Evolutionary conservation across 2,797 vertebrate species (phyloP).

Genomic region (Arctocebus calabarensis): DNA sequence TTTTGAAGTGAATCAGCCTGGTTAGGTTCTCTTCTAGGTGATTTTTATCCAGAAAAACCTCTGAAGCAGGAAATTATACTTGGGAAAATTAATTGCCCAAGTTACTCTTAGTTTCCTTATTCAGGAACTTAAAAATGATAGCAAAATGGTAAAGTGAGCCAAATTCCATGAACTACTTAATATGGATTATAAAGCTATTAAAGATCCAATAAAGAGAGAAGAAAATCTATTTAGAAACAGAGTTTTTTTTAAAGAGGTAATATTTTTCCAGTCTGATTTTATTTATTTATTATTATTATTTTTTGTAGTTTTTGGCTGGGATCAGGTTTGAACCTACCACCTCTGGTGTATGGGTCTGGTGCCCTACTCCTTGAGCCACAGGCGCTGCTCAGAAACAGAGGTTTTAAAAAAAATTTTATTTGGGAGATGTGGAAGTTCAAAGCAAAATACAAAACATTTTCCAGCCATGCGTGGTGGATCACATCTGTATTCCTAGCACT

Average conservation of each 20-base stretch:
- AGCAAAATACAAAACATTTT: neutral
- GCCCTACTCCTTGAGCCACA: no score
- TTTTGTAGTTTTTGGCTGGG: no score
- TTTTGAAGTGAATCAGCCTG: neutral
- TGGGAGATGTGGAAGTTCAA: neutral
- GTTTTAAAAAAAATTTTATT: neutral
- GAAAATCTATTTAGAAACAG: neutral
- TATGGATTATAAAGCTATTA: neutral
- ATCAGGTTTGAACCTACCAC: no score
- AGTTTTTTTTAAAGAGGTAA: no score
- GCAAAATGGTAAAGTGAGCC: neutral
- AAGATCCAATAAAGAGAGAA: neutral
- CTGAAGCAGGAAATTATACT: constrained; percentile 8
- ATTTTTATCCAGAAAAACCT: neutral
- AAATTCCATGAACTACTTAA: neutral
- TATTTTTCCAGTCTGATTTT: no score
- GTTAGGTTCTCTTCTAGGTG: neutral
- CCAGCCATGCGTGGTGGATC: no score
- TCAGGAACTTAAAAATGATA: neutral
- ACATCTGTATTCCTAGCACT: no score
- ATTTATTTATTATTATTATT: neutral
- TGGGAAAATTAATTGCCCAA: constrained; percentile 6
- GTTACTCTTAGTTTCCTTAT: neutral
- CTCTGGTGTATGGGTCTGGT: no score
- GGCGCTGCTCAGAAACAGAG: neutral